A percentile compares a stretch with the other conserved stretches of the same genome.
Evolutionary conservation across 2,113 vertebrate genomes (phyloP).

Genomic region (Xiphophorus couchianus): DNA sequence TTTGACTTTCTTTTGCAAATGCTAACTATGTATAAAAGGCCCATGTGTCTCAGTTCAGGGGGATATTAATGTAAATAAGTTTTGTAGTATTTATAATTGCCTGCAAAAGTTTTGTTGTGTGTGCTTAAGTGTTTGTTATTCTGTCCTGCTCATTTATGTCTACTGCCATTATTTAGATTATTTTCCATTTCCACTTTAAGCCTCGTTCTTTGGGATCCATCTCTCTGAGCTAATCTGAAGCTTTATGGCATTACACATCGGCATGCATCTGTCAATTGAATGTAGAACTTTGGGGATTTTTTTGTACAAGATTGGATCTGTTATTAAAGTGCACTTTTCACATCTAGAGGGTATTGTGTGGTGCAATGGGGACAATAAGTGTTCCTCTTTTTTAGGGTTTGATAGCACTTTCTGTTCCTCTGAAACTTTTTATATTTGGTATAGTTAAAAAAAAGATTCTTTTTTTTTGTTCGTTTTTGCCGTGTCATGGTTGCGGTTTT

Average conservation of each 20-base stretch:
- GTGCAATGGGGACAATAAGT: slow-evolving; percentile 6
- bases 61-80: slow-evolving; percentile 20
- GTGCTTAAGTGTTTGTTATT: slow-evolving; percentile 13
- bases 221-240: slow-evolving; percentile 22
- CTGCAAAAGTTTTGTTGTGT: background rate
- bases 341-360: background rate
- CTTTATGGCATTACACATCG: background rate
- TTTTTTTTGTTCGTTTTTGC: background rate
- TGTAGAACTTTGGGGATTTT: slow-evolving; percentile 25
- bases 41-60: slow-evolving; percentile 22
- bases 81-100: background rate
- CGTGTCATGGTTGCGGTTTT: too few species aligned
- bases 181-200: slow-evolving; percentile 8
- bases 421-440: background rate
- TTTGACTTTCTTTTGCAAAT: background rate
- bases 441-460: too few species aligned
- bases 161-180: slow-evolving; percentile 27
- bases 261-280: slow-evolving; percentile 23
- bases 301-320: slow-evolving; percentile 9
- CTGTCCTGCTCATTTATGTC: background rate
- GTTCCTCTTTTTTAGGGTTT: slow-evolving; percentile 38
- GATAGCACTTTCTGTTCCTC: slow-evolving; percentile 46
- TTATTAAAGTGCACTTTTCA: slow-evolving; percentile 56
- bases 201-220: background rate
- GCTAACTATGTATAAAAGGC: background rate